Base-by-base conservation (phyloP, 2,113 vertebrate species). In the Coregonus clupeaformis region DNA sequence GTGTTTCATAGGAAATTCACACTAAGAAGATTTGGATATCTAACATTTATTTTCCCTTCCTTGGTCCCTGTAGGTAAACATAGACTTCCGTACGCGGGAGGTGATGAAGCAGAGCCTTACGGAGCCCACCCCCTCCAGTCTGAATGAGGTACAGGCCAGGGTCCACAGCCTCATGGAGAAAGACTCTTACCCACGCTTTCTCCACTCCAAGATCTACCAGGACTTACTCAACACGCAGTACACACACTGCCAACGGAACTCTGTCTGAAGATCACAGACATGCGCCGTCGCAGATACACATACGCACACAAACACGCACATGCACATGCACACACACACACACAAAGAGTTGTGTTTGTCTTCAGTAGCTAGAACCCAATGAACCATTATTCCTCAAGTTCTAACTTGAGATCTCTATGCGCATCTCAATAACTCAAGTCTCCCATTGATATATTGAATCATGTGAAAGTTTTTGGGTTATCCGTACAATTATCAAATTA, bases 101-200 rank as follows among this genome's bases (percentile, higher is more conserved):
- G 90, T 92, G 88, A 98, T 96, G 0, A 96, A 93, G 91, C 94
- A 91, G 88, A 95, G 94, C n/a, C 92, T 98, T 84, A 91, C 93
- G 77, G 96, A 98, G 66, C 97, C 97, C 0, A 93, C 94, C 25
- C 89, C 94, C 24, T 92, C 93, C 76, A 96, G 95, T 88, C 95
- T 98, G 81, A 95, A 95, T 62, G 95, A 97, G 83, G 94, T 96
- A 47, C 97, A 99, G 79, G 92, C 94, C 52, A 96, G 96, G 91
- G 92, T 99, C 74, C 94, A 95, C 93, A 95, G 96, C 87, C 95
- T 99, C 82, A 99, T 99, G 97, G 97, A 98, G 91, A 98, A 97
- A 85, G 97, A 99, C 94, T 98, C 97, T 60, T 98, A 98, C 76
- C 97, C 96, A 70, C 93, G 97, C 79, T 99, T 99, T 91, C 92